These are phyloP conservation scores for Microchirus variegatus DNA, from an alignment of 2,797 vertebrate species.

Conservation along the genomic window DNA sequence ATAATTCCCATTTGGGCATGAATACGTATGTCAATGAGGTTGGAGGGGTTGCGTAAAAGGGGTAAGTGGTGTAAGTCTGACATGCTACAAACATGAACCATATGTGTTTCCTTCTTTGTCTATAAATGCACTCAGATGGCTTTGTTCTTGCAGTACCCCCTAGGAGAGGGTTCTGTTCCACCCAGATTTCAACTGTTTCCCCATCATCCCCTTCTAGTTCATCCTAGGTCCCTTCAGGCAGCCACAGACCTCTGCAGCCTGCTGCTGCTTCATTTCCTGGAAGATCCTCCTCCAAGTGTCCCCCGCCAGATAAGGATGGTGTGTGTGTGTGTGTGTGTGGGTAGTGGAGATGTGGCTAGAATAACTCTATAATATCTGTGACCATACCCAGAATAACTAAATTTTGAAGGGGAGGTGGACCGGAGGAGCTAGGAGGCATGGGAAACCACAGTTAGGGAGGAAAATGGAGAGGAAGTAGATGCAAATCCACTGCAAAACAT, in stretches of 20 bases:
- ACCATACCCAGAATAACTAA: conserved; percentile 65
- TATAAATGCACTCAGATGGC: conserved; percentile 78
- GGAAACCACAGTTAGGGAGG: conserved; percentile 54
- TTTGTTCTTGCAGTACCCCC: conserved; percentile 67
- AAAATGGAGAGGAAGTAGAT: conserved; percentile 63
- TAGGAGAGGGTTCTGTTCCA: conserved; percentile 61
- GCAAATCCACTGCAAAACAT: conserved; percentile 48
- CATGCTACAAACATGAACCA: conserved; percentile 78
- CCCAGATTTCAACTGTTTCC: conserved; percentile 38
- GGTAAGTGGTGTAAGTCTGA: conserved; percentile 68
- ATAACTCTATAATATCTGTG: conserved; percentile 71
- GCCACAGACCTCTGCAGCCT: conserved; percentile 61
- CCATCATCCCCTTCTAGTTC: conserved; percentile 34
- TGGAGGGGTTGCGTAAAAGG: conserved; percentile 48
- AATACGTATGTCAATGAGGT: conserved; percentile 76
- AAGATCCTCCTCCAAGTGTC: conserved; percentile 69
- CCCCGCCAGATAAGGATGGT: conserved; percentile 62
- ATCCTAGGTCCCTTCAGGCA: conserved; percentile 59
- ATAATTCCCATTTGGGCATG: conserved; percentile 65
- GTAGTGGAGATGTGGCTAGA: conserved; percentile 56
- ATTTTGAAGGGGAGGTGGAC: conserved; percentile 64
- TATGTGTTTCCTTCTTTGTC: conserved; percentile 73
- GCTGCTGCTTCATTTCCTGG: conserved; percentile 63
- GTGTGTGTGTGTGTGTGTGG: conserved; percentile 43
- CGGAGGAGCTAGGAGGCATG: conserved; percentile 69